Evolutionary conservation across 2,113 vertebrate species (phyloP), one percentile per base, ranked within the genome.

Genomic region (Forbesichthys agassizii): DNA sequence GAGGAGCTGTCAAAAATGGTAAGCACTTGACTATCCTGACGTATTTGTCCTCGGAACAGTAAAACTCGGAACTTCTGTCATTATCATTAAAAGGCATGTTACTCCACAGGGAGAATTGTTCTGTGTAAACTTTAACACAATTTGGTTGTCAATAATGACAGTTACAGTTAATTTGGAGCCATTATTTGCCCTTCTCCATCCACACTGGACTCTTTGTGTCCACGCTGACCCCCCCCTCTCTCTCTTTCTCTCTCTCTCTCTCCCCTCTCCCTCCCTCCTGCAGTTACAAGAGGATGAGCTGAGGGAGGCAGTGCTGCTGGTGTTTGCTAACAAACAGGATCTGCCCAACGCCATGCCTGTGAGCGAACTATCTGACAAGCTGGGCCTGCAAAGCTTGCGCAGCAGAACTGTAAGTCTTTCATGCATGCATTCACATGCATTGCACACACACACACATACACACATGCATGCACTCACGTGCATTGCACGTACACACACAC

Each of bases 261-360:
- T 52, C 49, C 1, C 20, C 16, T 11, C 69, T 13, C 16, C 49
- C 11, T 11, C 3, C 53, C 11, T 48, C 9, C 14, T 12, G 8
- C 82, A 94, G 95, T 84, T 95, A 69, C 92, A 95, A 69, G 95
- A 96, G 79, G 94, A 96, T 0, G 95, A 96, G 86, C 88, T 96
- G 69, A 93, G 92, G 33, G 94, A 96, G 0, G 95, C 95, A 0
- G 93, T 94, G 16, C 67, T 96, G 79, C 93, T 96, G 77, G 93
- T 96, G 54, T 96, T 96, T 54, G 95, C 95, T 20, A 96, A 96
- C 91, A 96, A 96, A 87, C 96, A 96, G 88, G 96, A 96, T 83
- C 92, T 96, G 85, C 95, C 95, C 46, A 95, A 96, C 10, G 95
- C 96, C 65, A 95, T 96, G 94, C 87, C 86, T 0, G 93, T 94